These are phyloP conservation scores for Saccostrea glomerata DNA, from an alignment of 1,140 invertebrate species.

Conservation along the genomic window DNA sequence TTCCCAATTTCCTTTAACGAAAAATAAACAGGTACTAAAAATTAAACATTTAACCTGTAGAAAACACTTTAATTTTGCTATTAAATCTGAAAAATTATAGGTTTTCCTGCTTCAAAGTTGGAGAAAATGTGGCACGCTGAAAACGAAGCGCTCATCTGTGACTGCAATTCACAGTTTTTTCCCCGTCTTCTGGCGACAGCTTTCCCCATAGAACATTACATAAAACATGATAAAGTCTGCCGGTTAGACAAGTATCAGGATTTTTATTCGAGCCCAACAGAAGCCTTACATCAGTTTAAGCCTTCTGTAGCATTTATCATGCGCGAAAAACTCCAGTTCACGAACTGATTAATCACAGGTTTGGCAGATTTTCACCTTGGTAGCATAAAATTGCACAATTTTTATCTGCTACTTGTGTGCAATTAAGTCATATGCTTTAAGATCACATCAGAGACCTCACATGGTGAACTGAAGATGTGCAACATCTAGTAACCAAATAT, in stretches of 20 bases:
- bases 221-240: slow-evolving; percentile 22
- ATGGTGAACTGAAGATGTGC: background rate
- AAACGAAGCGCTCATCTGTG: slow-evolving; percentile 1
- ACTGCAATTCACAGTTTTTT: slow-evolving; percentile 22
- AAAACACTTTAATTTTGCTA: slow-evolving; percentile 5
- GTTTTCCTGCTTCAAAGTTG: background rate
- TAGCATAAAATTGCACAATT: slow-evolving; percentile 21
- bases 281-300: slow-evolving; percentile 4
- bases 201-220: slow-evolving; percentile 3
- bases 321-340: slow-evolving; percentile 3
- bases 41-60: slow-evolving; percentile 24
- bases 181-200: background rate
- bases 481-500: background rate
- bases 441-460: background rate
- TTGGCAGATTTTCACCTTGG: slow-evolving; percentile 19
- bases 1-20: background rate
- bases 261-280: slow-evolving; percentile 10
- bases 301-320: slow-evolving; percentile 26
- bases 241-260: background rate
- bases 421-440: background rate
- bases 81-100: slow-evolving; percentile 17
- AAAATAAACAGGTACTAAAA: slow-evolving; percentile 30
- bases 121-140: background rate
- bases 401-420: background rate
- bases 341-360: slow-evolving; percentile 26